These are phyloP conservation scores for Cheilosia soror DNA, from an alignment of 2,888 invertebrate species.

Conservation along the genomic window DNA sequence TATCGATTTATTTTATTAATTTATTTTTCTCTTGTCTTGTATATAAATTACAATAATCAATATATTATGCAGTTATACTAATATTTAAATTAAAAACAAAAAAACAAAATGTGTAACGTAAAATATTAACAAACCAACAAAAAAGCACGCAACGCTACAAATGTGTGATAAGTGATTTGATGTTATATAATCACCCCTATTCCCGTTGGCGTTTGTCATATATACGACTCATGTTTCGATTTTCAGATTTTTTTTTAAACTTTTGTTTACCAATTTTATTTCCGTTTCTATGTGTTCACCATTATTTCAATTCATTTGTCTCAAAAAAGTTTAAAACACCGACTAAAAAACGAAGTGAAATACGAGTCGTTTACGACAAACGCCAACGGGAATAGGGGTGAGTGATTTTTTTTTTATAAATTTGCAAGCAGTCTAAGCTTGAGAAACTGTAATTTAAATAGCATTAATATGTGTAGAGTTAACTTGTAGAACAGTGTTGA, in stretches of 20 bases:
- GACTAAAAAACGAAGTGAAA: no score
- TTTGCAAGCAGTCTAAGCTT: slow-evolving; percentile 53
- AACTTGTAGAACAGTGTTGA: slow-evolving; percentile 8
- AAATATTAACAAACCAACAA: slow-evolving; percentile 36
- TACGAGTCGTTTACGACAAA: no score
- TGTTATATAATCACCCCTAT: neutral
- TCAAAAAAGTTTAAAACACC: no score
- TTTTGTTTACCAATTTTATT: no score
- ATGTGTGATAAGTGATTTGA: slow-evolving; percentile 31
- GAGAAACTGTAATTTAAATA: slow-evolving; percentile 42
- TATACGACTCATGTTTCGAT: no score
- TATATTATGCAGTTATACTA: slow-evolving; percentile 45
- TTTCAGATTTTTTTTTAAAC: no score
- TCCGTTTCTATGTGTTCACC: no score
- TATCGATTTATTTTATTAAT: slow-evolving; percentile 64
- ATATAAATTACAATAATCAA: slow-evolving; percentile 56
- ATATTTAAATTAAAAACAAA: slow-evolving; percentile 45
- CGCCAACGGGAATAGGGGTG: no score
- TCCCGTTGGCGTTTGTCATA: no score
- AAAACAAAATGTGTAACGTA: slow-evolving; percentile 16
- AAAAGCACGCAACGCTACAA: slow-evolving; percentile 58
- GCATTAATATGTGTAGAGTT: slow-evolving; percentile 11
- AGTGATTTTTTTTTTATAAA: slow-evolving; percentile 35
- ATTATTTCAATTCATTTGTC: no score
- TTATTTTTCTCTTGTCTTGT: slow-evolving; percentile 59